These are phyloP conservation scores for Germaria angustata DNA, from an alignment of 2,888 invertebrate species.

Conservation along the genomic window DNA sequence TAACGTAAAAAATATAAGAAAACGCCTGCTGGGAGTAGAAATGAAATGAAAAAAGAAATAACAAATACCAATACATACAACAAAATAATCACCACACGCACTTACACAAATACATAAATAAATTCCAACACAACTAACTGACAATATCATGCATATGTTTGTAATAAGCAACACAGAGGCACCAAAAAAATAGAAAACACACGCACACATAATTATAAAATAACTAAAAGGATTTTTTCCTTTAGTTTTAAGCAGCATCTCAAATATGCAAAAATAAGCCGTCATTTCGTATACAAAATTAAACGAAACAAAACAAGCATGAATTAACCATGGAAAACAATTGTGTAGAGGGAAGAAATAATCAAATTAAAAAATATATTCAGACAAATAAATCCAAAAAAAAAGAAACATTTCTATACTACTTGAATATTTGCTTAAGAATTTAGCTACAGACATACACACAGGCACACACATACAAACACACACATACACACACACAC, in stretches of 20 bases:
- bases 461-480: background rate
- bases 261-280: constrained; percentile 28
- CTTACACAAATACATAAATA: background rate
- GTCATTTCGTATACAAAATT: constrained; percentile 36
- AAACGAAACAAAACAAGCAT: constrained; percentile 1
- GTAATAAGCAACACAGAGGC: constrained; percentile 51
- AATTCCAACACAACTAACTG: constrained; percentile 24
- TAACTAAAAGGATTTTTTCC: background rate
- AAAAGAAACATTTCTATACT: background rate
- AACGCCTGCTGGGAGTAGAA: constrained; percentile 68
- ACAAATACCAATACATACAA: constrained; percentile 65
- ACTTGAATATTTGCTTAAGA: background rate
- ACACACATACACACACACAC: background rate
- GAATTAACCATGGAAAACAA: constrained; percentile 53
- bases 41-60: constrained; percentile 56
- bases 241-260: background rate
- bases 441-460: background rate
- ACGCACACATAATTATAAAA: background rate
- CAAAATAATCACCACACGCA: constrained; percentile 58
- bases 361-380: constrained; percentile 64
- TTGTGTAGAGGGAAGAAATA: constrained; percentile 55
- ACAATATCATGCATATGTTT: constrained; percentile 56
- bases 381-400: background rate
- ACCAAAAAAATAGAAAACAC: constrained; percentile 24
- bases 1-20: constrained; percentile 66